Evolutionary conservation across 1,140 invertebrate species (phyloP), one percentile per base, ranked within the genome.

Genomic region (Leptinotarsa defecta): DNA sequence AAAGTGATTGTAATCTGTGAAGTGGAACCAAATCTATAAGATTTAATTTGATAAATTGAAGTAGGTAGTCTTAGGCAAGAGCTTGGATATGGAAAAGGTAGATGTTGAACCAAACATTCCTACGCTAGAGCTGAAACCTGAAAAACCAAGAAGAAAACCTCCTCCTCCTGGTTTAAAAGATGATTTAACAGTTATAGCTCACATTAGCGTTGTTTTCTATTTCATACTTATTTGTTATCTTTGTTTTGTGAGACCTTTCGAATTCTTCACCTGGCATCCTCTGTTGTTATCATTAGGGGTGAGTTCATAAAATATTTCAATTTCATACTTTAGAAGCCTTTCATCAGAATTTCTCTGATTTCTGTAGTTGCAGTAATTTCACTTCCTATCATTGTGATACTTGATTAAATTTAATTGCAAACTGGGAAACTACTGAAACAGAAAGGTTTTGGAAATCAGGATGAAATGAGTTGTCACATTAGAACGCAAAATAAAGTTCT

Each of bases 261-360:
- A 69, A 61, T 83, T 83, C 67, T 83, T 83, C 68, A 80, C 80
- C 13, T 83, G 82, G 82, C 82, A 83, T 75, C 82, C 82, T 8
- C 70, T 82, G 4, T 68, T 83, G 15, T 75, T 83, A 75, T 73
- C 74, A 61, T 34, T 80, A 43, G 81, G 82, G 71, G 82, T 83
- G 78, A 82, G 82, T 63, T 73, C 8, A 48, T 63, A 43, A 43
- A 43, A 43, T 43, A 11, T 11, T 11, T n/a, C 49, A 13, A 13
- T 49, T 71, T 27, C 20, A 27, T 71, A 22, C 8, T 43, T 43
- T 43, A 11, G 34, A 43, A 43, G 34, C 22, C 22, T 19, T 19
- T 19, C 3, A 19, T 22, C 19, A 22, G 8, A 63, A 19, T 22
- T 19, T 19, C 62, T 19, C 19, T 22, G 19, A 19, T 19, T 63